Conservation (phyloP, 2,797 vertebrate species). For the Trematocara caparti region DNA sequence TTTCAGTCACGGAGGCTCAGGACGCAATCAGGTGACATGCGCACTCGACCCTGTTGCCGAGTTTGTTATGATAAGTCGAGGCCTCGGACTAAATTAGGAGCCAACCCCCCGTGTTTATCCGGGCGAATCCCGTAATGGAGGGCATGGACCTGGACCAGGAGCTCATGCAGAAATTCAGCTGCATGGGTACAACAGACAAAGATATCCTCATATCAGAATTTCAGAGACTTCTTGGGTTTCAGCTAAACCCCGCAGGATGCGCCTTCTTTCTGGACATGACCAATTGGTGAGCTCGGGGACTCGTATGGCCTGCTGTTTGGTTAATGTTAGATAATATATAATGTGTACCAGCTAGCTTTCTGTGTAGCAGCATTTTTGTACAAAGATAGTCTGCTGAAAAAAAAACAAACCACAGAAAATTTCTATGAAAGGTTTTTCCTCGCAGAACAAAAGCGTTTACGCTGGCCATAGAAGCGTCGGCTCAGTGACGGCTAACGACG, state of each 20-base stretch:
- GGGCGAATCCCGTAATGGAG: constrained; percentile 82
- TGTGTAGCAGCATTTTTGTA: rapidly evolving
- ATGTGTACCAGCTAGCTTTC: neutral
- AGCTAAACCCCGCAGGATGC: constrained; percentile 96
- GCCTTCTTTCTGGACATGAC: constrained; percentile 99
- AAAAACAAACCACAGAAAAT: neutral
- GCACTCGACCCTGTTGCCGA: constrained; percentile 74
- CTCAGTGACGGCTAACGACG: constrained; percentile 36
- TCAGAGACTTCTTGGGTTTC: constrained; percentile 93
- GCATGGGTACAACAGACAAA: constrained; percentile 95
- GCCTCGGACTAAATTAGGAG: constrained; percentile 82
- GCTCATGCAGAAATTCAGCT: constrained; percentile 99
- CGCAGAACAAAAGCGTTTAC: neutral
- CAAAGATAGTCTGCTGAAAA: neutral
- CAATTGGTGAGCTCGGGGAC: constrained; percentile 90
- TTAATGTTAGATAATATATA: neutral
- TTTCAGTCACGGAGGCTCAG: neutral
- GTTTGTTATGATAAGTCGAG: constrained; percentile 81
- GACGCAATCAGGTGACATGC: constrained; percentile 68
- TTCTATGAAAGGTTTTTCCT: neutral
- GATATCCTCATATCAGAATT: constrained; percentile 96
- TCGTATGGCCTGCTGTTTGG: constrained; percentile 43
- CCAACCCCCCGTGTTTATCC: constrained; percentile 44
- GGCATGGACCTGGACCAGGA: constrained; percentile 95
- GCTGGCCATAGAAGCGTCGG: neutral